Evolutionary conservation across 64 coral and sea anemone species (phyloP).

Genomic region (Stichodactyla helianthus): DNA sequence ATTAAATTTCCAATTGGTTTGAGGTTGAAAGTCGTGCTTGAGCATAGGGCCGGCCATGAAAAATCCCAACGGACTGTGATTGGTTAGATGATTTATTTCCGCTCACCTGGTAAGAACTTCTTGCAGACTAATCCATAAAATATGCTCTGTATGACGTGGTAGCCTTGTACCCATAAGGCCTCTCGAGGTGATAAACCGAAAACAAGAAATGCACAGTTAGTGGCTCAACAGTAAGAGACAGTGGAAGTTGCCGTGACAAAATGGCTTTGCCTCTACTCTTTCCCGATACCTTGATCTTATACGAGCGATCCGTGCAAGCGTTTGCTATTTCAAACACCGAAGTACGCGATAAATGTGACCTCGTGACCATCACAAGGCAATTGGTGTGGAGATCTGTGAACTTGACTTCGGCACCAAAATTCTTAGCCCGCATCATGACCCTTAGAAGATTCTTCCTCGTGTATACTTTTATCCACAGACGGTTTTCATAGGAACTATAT

Average conservation of each 20-base stretch:
- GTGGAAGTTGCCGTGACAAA: conserved; percentile 53
- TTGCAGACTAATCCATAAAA: conserved; percentile 26
- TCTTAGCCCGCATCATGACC: neutral
- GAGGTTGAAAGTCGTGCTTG: too few relatives aligned
- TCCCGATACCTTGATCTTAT: conserved; percentile 57
- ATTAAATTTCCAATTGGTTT: too few relatives aligned
- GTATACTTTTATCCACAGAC: conserved; percentile 14
- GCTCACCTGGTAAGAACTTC: neutral
- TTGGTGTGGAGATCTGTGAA: neutral
- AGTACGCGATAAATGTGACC: neutral
- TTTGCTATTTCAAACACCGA: conserved; percentile 58
- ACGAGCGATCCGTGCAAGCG: conserved; percentile 50
- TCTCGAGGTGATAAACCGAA: conserved; percentile 76
- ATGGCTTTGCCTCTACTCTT: conserved; percentile 55
- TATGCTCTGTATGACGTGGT: conserved; percentile 17
- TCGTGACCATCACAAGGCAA: conserved; percentile 14
- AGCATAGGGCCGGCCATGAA: too few relatives aligned
- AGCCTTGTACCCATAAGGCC: conserved; percentile 44
- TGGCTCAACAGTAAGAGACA: conserved; percentile 46
- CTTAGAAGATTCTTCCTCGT: neutral
- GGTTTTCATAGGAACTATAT: neutral
- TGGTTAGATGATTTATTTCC: too few relatives aligned
- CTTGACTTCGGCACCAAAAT: conserved; percentile 15
- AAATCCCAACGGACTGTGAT: too few relatives aligned
- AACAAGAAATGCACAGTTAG: conserved; percentile 65